These are phyloP conservation scores for Oryzias dopingdopingensis DNA, from an alignment of 2,797 vertebrate species.

Conservation along the genomic window DNA sequence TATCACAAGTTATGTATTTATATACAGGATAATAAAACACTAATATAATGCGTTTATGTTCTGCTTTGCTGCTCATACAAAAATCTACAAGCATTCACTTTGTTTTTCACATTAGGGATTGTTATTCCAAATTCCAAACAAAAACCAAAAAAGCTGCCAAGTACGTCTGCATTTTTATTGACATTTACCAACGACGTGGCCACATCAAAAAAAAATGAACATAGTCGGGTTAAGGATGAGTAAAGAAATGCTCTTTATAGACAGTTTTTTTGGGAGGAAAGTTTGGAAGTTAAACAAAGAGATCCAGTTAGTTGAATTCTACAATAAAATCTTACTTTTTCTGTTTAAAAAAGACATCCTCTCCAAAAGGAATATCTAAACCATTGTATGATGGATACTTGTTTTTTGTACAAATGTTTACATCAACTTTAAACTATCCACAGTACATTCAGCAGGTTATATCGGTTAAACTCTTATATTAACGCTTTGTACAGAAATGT, in stretches of 20 bases:
- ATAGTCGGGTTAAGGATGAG: constrained; percentile 2
- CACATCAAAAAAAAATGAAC: constrained; percentile 22
- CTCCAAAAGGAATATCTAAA: constrained; percentile 6
- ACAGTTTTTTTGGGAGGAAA: neutral
- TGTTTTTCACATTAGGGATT: constrained; percentile 55
- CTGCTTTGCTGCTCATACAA: constrained; percentile 47
- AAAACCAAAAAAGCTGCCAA: neutral
- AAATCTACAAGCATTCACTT: constrained; percentile 64
- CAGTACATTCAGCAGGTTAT: constrained; percentile 75
- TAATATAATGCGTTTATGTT: constrained; percentile 41
- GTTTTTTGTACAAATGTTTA: constrained; percentile 17
- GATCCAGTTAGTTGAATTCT: constrained; percentile 11
- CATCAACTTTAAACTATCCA: constrained; percentile 48
- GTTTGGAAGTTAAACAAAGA: constrained; percentile 2
- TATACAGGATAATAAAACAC: constrained; percentile 56
- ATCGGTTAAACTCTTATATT: constrained; percentile 39
- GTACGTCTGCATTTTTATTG: constrained; percentile 34
- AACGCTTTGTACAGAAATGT: constrained; percentile 39
- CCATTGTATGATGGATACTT: constrained; percentile 19
- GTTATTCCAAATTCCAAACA: constrained; percentile 28
- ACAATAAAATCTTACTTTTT: no score
- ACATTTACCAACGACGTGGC: constrained; percentile 38
- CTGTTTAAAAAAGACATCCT: no score
- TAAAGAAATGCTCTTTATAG: constrained; percentile 4
- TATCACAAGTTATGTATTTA: constrained; percentile 50